phyloP scores from a whole-genome alignment of 2,797 vertebrate species.

The Macropus fuliginosus region DNA sequence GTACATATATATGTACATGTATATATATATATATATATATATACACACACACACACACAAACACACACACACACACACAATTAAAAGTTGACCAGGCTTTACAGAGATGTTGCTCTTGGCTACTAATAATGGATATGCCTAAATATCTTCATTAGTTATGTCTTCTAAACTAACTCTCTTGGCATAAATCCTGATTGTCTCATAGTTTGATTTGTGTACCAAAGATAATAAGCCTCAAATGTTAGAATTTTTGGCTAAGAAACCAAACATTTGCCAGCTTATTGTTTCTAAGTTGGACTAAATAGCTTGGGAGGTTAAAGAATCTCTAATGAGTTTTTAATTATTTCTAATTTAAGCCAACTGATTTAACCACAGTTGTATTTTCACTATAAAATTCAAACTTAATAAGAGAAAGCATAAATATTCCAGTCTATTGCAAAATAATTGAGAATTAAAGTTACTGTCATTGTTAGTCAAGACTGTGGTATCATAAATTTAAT shows the following conservation, averaged over 20 bases:
- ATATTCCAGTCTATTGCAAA: background rate
- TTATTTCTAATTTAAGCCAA: background rate
- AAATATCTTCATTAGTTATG: background rate
- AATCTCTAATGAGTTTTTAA: constrained; percentile 27
- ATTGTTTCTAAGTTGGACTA: constrained; percentile 30
- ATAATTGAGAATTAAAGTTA: background rate
- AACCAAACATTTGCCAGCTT: constrained; percentile 2
- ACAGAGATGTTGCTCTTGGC: background rate
- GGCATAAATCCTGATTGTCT: constrained; percentile 11
- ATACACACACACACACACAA: too few species aligned
- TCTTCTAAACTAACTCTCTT: background rate
- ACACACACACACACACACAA: background rate
- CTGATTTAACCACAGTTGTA: constrained; percentile 24
- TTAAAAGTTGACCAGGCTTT: background rate
- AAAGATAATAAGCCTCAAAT: constrained; percentile 1
- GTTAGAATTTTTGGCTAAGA: background rate
- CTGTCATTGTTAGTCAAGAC: background rate
- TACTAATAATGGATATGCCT: background rate
- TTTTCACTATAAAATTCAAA: background rate
- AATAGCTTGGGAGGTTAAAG: background rate
- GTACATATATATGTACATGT: background rate
- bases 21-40: background rate
- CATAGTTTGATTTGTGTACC: background rate
- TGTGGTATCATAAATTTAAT: background rate
- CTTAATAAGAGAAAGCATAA: background rate